Conservation (phyloP, 2,888 invertebrate genomes). For the Dynastes maya region DNA sequence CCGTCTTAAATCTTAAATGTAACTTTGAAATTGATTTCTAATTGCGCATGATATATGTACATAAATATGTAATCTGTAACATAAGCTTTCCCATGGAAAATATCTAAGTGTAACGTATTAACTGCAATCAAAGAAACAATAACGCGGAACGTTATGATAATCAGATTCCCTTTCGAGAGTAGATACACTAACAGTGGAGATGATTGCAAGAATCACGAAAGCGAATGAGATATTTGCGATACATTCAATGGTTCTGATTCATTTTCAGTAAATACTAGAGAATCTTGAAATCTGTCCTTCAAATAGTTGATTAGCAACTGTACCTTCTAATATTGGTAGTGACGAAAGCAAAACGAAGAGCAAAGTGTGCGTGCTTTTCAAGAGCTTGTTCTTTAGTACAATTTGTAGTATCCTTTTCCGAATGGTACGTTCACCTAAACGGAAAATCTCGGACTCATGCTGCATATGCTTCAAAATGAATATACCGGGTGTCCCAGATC, state of each 20-base stretch:
- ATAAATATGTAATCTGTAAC: neutral
- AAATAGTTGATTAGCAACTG: too few relatives aligned
- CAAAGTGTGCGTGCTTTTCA: neutral
- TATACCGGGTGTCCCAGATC: too few relatives aligned
- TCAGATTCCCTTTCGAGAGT: constrained; percentile 12
- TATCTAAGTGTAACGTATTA: constrained; percentile 6
- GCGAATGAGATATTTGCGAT: neutral
- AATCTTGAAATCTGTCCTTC: too few relatives aligned
- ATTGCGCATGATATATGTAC: neutral
- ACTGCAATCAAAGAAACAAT: constrained; percentile 35
- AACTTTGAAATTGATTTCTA: neutral
- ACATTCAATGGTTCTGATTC: too few relatives aligned
- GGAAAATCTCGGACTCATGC: too few relatives aligned
- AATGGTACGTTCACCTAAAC: too few relatives aligned
- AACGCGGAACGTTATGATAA: constrained; percentile 24
- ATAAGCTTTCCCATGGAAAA: neutral
- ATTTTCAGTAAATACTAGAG: too few relatives aligned
- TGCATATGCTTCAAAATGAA: too few relatives aligned
- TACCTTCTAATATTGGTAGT: too few relatives aligned
- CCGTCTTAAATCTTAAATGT: neutral
- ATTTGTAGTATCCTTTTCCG: too few relatives aligned
- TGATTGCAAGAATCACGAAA: constrained; percentile 32
- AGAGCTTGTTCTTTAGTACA: neutral
- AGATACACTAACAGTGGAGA: constrained; percentile 5
- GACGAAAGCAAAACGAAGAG: too few relatives aligned